Evolutionary conservation across 1,140 invertebrate species (phyloP).

Genomic region (Olivierus martensii): DNA sequence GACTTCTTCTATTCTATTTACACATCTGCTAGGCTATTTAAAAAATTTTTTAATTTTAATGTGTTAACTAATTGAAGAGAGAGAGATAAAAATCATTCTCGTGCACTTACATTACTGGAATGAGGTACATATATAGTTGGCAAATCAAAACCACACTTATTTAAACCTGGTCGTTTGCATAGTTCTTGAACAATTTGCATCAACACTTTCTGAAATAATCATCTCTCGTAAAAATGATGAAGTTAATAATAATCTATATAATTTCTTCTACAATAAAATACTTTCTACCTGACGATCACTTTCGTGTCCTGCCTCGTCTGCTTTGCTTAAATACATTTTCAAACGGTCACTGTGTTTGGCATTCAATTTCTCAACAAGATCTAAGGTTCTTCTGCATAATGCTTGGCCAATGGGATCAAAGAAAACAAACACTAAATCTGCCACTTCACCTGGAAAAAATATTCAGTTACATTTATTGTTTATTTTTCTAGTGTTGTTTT

Average conservation of each 20-base stretch:
- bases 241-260: neutral
- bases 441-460: conserved; percentile 34
- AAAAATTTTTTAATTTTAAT: too few species aligned
- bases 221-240: neutral
- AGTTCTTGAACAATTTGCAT: conserved; percentile 52
- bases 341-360: conserved; percentile 40
- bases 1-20: conserved; percentile 45
- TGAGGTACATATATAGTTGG: conserved; percentile 45
- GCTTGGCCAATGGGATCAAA: conserved; percentile 51
- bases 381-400: conserved; percentile 43
- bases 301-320: conserved; percentile 46
- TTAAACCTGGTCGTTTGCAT: conserved; percentile 44
- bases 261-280: neutral
- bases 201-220: conserved; percentile 37
- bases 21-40: conserved; percentile 33
- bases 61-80: too few species aligned
- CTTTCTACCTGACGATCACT: conserved; percentile 35
- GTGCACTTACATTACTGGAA: conserved; percentile 29
- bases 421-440: conserved; percentile 47
- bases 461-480: too few species aligned
- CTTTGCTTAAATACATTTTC: conserved; percentile 44
- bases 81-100: neutral
- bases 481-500: too few species aligned
- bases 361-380: conserved; percentile 43
- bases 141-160: conserved; percentile 46